Conservation (phyloP, 2,113 vertebrate species). For the Equus przewalskii region DNA sequence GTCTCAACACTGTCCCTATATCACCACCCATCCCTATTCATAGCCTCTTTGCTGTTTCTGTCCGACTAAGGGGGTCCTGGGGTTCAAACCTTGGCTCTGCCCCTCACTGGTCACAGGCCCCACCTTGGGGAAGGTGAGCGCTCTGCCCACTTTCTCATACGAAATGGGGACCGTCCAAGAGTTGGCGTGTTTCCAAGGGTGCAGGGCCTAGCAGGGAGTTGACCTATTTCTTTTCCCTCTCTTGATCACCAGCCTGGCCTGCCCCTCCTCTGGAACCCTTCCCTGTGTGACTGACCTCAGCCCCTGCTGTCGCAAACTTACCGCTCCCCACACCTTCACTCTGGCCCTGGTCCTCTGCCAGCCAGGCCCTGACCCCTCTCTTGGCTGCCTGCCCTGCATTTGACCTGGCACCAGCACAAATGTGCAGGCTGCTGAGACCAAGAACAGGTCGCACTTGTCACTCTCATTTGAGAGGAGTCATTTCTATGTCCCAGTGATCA, state of each 20-base stretch:
- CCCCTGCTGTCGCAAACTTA: too few species aligned
- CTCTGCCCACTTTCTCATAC: background rate
- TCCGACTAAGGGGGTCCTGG: background rate
- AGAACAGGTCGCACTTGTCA: background rate
- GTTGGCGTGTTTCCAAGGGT: background rate
- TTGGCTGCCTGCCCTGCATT: background rate
- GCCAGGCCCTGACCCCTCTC: background rate
- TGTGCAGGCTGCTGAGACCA: background rate
- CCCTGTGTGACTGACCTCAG: background rate
- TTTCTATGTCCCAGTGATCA: background rate
- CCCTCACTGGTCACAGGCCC: fast-evolving
- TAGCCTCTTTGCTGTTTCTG: background rate
- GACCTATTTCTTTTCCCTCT: background rate
- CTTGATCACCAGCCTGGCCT: background rate
- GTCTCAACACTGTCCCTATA: too few species aligned
- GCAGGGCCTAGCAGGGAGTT: background rate
- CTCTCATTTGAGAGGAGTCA: too few species aligned
- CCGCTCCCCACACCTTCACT: background rate
- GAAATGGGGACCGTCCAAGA: background rate
- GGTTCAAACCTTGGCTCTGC: background rate
- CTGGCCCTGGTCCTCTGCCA: background rate
- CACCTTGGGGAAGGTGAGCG: background rate
- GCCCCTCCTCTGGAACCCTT: background rate
- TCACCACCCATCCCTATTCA: too few species aligned
- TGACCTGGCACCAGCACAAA: background rate